These are phyloP conservation scores for Okapia johnstoni DNA, from an alignment of 2,113 vertebrate species.

Conservation along the genomic window DNA sequence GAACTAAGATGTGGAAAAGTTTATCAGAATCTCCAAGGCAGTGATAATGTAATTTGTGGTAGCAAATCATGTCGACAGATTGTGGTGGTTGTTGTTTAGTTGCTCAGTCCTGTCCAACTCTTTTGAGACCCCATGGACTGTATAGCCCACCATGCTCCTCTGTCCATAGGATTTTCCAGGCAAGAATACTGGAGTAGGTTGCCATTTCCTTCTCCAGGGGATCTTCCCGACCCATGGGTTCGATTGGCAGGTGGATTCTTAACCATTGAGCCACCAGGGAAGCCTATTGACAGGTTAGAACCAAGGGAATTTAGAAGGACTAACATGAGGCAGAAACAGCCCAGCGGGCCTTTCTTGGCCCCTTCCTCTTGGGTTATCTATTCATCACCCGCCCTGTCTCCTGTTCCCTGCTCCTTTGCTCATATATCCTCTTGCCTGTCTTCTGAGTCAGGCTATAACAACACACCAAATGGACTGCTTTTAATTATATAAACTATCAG, in stretches of 20 bases:
- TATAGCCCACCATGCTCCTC: neutral
- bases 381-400: too few relatives aligned
- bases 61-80: neutral
- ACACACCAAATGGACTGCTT: neutral
- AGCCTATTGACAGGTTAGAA: neutral
- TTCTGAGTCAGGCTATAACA: neutral
- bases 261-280: neutral
- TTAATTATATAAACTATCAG: neutral
- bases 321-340: neutral
- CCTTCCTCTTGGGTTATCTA: neutral
- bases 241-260: neutral
- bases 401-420: neutral
- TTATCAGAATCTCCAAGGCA: neutral
- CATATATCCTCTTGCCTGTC: neutral
- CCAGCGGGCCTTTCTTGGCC: neutral
- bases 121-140: neutral
- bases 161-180: neutral
- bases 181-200: neutral
- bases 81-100: neutral
- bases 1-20: neutral
- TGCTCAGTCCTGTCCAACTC: neutral
- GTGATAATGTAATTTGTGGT: neutral
- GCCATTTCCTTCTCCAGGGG: neutral
- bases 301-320: neutral
- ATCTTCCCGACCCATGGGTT: neutral